Base-by-base conservation (phyloP, 2,888 invertebrate genomes). In the Achlya flavicornis region DNA sequence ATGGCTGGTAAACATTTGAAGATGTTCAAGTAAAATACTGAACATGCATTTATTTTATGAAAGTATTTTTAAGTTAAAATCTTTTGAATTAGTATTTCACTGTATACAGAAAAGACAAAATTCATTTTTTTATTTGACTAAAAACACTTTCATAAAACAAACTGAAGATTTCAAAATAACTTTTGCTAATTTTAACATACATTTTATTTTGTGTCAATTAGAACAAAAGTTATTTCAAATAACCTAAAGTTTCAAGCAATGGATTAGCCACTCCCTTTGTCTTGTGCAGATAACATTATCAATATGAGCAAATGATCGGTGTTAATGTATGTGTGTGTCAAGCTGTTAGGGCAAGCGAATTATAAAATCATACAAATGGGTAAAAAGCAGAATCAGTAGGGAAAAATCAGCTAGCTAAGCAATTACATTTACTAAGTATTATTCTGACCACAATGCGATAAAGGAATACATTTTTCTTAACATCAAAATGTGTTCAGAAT, bases 1-100 rank as follows among this genome's bases (percentile, higher is more conserved):
- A 74, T 95, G 95, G 81, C 95, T 95, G 85, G 62, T 14, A n/a
- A 46, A 43, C 7, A 43, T 43, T 46, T 46, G n/a, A 46, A 46
- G 3, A 46, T 46, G 7, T 46, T 46, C 0, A n/a, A 46, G 46
- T 46, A 46, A n/a, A 0, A 41, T 41, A 4, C 12, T 41, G 12
- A 41, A 46, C 1, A n/a, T n/a, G 1, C 0, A 46, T 7, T n/a
- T n/a, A 46, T 46, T 46, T 46, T 7, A n/a, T n/a, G 7, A 46
- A 46, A 46, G n/a, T 6, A 46, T 46, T 46, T 26, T 57, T 60
- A 61, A 63, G 71, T 65, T 68, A 61, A 65, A 7, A 48, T 16
- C 4, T 48, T 48, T n/a, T n/a, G n/a, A n/a, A n/a, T n/a, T n/a
- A n/a, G n/a, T n/a, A n/a, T n/a, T n/a, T n/a, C n/a, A n/a, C n/a